Evolutionary conservation across 2,113 vertebrate genomes (phyloP), one percentile per base, ranked within the genome.

Genomic region (Pseudolaguvia tuberculata): DNA sequence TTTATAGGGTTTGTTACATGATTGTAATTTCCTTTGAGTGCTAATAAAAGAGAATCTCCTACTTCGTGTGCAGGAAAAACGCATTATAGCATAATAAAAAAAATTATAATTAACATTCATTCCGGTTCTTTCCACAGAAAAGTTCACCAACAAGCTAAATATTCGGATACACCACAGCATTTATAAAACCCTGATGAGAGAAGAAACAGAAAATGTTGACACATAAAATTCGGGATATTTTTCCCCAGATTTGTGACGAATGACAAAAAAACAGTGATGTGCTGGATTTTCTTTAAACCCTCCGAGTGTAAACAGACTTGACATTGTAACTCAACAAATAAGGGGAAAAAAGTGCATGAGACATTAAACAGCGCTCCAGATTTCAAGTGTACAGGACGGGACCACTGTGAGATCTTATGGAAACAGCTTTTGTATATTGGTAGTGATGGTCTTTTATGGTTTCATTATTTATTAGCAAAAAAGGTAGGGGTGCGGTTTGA

Each of bases 331-430:
- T 56, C 65, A 14, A 42, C 39, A 23, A 25, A 51, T 29, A 61
- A 11, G 9, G 66, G 65, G 25, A 51, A 27, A 47, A 77, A 77
- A 69, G 70, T 78, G 71, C 71, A 69, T 59, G 61, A 76, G 73
- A 68, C 15, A 1, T 25, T 42, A 20, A 74, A 74, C 73, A 75
- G 62, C 39, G 42, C 73, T 75, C 53, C 53, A 68, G 21, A 23
- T 27, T 66, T 56, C 51, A 65, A 65, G 56, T 23, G 31, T 45
- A 63, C 51, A 56, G 68, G 31, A 69, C n/a, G 27, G 63, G 50
- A 56, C 20, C n/a, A 25, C 68, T 42, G n/a, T 17, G 47, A 20
- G 51, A 56, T 42, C n/a, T 31, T 56, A 55, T 70, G 39, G 9
- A 20, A 57, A 73, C 71, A 62, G 70, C 48, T 72, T 6, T 35